A percentile compares a stretch with the other conserved stretches of the same genome.
These are phyloP conservation scores for Cloeon dipterum DNA, from an alignment of 2,888 invertebrate species.

Conservation along the genomic window DNA sequence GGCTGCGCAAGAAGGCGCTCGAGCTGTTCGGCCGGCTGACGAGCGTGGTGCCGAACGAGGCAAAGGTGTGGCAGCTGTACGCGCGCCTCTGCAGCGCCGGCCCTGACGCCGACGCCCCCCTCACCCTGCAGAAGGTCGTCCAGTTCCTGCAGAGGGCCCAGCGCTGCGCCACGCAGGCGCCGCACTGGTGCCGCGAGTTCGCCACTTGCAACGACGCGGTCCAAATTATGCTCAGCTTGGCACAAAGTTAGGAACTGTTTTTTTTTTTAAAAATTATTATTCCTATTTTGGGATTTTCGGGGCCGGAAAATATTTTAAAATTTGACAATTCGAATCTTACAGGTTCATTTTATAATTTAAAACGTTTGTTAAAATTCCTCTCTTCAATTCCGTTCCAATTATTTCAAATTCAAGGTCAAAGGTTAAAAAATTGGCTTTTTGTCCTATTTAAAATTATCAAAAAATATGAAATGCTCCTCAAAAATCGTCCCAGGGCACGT, in stretches of 20 bases:
- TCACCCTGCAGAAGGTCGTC: constrained; percentile 23
- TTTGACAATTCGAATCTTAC: neutral
- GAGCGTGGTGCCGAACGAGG: constrained; percentile 32
- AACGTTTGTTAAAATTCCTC: no score
- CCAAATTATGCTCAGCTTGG: constrained; percentile 29
- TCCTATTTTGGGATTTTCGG: no score
- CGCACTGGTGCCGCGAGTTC: constrained; percentile 24
- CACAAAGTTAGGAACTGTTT: constrained; percentile 17
- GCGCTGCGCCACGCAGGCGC: constrained; percentile 40
- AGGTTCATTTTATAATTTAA: neutral
- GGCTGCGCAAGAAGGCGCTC: constrained; percentile 29
- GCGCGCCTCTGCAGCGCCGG: constrained; percentile 28
- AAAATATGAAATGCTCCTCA: no score
- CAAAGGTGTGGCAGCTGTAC: constrained; percentile 62
- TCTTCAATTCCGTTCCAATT: no score
- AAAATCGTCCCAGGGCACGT: no score
- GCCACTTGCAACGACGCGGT: constrained; percentile 34
- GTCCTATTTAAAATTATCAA: no score
- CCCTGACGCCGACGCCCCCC: constrained; percentile 15
- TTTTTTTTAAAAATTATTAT: neutral
- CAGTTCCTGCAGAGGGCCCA: constrained; percentile 60
- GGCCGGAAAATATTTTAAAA: no score
- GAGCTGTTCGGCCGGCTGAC: constrained; percentile 54
- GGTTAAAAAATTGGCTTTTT: no score
- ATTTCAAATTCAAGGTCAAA: no score